Conservation (phyloP, 2,888 invertebrate species). For the Poecilobothrus nobilitatus region DNA sequence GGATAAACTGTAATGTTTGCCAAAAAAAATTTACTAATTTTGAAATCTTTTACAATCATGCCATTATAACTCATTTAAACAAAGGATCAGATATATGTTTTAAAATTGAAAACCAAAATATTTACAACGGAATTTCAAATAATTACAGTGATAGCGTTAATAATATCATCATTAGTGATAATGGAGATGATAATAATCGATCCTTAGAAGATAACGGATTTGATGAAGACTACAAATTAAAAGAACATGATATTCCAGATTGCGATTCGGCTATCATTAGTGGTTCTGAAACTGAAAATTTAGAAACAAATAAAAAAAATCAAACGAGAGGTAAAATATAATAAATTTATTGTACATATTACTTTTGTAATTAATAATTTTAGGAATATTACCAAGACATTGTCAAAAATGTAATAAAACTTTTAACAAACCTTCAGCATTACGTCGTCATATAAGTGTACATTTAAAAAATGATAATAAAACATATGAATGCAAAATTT, state of each 20-base stretch:
- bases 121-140: too few species aligned
- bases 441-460: not conserved
- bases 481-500: not conserved
- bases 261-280: not conserved
- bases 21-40: not conserved
- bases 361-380: not conserved
- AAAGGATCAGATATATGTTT: not conserved
- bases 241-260: not conserved
- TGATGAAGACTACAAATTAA: not conserved
- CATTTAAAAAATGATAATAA: not conserved
- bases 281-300: not conserved
- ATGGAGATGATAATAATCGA: not conserved
- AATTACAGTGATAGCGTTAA: not conserved
- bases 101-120: not conserved
- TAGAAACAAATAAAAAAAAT: not conserved
- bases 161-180: not conserved
- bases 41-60: not conserved
- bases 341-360: too few species aligned
- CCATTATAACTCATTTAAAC: not conserved
- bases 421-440: not conserved
- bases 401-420: not conserved
- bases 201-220: not conserved
- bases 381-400: not conserved
- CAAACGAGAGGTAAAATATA: not conserved
- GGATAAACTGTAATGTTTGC: not conserved